These are phyloP conservation scores for Talpa occidentalis DNA, from an alignment of 2,113 vertebrate species.

Conservation along the genomic window DNA sequence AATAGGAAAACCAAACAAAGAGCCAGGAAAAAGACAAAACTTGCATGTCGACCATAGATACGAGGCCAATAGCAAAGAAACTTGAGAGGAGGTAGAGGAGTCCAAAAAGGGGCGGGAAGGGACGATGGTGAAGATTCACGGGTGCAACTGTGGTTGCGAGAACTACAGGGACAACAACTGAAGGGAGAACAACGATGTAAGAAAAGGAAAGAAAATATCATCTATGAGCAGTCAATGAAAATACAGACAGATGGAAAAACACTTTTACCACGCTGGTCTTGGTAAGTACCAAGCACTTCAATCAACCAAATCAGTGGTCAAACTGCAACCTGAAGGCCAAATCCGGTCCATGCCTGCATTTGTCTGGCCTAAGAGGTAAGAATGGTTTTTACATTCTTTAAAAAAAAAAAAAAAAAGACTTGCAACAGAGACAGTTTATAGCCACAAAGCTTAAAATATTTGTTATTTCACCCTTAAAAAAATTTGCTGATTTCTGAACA, in stretches of 20 bases:
- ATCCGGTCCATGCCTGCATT: background rate
- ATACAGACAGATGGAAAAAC: background rate
- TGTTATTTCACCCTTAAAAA: background rate
- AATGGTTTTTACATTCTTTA: background rate
- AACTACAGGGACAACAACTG: no score
- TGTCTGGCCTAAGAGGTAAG: background rate
- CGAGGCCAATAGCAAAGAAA: no score
- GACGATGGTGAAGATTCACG: no score
- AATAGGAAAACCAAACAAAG: no score
- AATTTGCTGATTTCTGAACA: background rate
- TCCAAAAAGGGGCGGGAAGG: no score
- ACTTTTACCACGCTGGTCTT: background rate
- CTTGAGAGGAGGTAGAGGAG: no score
- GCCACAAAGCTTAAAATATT: slow-evolving; percentile 11
- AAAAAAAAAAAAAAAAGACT: background rate
- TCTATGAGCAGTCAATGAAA: background rate
- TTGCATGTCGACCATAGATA: no score
- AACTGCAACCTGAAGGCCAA: background rate
- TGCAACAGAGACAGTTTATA: background rate
- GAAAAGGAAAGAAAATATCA: background rate
- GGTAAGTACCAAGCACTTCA: background rate
- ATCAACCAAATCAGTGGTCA: background rate
- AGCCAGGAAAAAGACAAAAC: no score
- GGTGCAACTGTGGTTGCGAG: no score
- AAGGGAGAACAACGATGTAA: no score